A percentile compares a stretch with the other conserved stretches of the same genome.
phyloP scores from a whole-genome alignment of 2,888 invertebrate species.

The Orgyia antiqua region DNA sequence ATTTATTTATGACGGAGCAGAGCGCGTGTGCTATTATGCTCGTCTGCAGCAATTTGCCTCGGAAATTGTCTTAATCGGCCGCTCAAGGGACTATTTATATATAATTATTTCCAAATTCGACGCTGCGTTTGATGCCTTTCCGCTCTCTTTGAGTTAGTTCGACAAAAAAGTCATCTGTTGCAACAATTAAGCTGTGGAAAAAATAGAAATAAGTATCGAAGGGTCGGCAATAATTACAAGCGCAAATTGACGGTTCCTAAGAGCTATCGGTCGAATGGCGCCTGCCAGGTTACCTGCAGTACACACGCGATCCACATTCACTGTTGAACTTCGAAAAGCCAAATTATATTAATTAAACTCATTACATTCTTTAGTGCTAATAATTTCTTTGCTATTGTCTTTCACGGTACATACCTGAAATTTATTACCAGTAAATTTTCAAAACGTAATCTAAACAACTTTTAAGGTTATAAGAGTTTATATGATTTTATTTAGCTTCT shows the following conservation, averaged over 20 bases:
- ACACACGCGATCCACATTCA: slow-evolving; percentile 53
- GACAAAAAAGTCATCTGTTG: slow-evolving; percentile 79
- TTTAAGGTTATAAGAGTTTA: too few species aligned
- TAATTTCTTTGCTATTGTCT: too few species aligned
- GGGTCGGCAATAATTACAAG: slow-evolving; percentile 78
- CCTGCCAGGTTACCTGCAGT: slow-evolving; percentile 64
- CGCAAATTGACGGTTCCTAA: slow-evolving; percentile 76
- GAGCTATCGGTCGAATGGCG: slow-evolving; percentile 63
- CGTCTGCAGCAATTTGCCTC: slow-evolving; percentile 78
- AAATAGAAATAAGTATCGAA: slow-evolving; percentile 78
- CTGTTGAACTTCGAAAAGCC: slow-evolving; percentile 24
- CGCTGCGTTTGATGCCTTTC: slow-evolving; percentile 77
- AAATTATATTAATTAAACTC: slow-evolving; percentile 14
- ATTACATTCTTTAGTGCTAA: too few species aligned
- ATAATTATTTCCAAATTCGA: slow-evolving; percentile 79
- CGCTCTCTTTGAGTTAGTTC: slow-evolving; percentile 77
- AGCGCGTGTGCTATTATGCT: slow-evolving; percentile 76
- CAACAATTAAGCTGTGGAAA: slow-evolving; percentile 74
- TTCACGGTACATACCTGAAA: too few species aligned
- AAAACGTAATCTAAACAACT: too few species aligned
- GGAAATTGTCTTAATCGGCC: slow-evolving; percentile 79
- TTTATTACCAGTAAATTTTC: too few species aligned
- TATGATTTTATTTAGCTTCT: too few species aligned
- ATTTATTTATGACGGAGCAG: slow-evolving; percentile 75
- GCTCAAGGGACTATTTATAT: slow-evolving; percentile 79